Percentiles rank a stretch among this genome's conserved stretches.
Conservation (phyloP, 92 coral and sea anemone species). For the Parazoanthus swiftii region DNA sequence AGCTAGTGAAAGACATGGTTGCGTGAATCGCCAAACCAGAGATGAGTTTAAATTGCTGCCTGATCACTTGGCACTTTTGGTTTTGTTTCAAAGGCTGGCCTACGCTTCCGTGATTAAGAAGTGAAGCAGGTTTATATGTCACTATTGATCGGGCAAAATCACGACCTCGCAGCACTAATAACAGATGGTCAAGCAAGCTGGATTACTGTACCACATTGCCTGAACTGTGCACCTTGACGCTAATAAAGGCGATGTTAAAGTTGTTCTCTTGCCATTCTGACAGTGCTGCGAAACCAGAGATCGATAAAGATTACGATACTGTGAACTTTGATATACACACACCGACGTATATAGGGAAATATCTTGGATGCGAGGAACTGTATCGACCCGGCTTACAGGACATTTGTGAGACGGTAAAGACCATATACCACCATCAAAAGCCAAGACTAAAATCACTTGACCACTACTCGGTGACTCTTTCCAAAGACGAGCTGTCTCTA, state of each 20-base stretch:
- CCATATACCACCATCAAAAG: slow-evolving; percentile 58
- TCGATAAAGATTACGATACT: slow-evolving; percentile 75
- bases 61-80: slow-evolving; percentile 24
- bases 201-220: neutral
- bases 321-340: slow-evolving; percentile 78
- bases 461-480: slow-evolving; percentile 72
- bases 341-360: slow-evolving; percentile 83
- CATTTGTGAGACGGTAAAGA: slow-evolving; percentile 84
- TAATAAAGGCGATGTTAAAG: slow-evolving; percentile 61
- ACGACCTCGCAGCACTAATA: neutral
- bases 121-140: slow-evolving; percentile 27
- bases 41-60: slow-evolving; percentile 13
- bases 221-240: slow-evolving; percentile 17
- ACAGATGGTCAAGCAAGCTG: slow-evolving; percentile 24
- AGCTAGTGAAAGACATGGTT: slow-evolving; percentile 15
- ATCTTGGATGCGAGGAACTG: slow-evolving; percentile 84
- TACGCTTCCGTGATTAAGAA: slow-evolving; percentile 19
- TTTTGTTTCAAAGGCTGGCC: neutral
- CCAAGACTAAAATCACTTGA: slow-evolving; percentile 60
- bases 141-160: slow-evolving; percentile 8
- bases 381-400: slow-evolving; percentile 84
- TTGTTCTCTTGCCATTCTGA: slow-evolving; percentile 76
- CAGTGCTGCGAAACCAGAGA: slow-evolving; percentile 56
- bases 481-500: slow-evolving; percentile 79
- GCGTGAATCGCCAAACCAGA: slow-evolving; percentile 28